Evolutionary conservation across 2,797 vertebrate genomes (phyloP), one percentile per base, ranked within the genome.

Genomic region (Glyptemys insculpta): DNA sequence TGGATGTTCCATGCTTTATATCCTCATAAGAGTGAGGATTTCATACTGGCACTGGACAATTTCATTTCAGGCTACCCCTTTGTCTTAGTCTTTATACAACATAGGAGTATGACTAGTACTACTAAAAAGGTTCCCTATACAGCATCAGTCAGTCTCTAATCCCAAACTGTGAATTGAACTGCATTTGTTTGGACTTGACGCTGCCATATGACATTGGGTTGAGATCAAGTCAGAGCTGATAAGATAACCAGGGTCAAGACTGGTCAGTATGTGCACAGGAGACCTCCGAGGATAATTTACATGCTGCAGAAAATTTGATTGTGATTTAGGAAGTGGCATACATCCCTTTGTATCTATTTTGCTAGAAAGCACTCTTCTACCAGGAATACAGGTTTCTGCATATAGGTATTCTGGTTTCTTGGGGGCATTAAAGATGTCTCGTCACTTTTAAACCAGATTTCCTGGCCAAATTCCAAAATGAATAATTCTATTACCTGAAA

Each of bases 61-160:
- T 94, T 53, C 57, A 94, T 85, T 95, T 81, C 84, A 90, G 87
- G 93, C 57, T 83, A 34, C 54, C 65, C 85, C 53, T 72, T 10
- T 29, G 9, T 6, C 12, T 19, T 3, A 68, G 19, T 3, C 10
- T 54, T 79, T 29, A 79, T 1, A 57, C 4, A 29, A 2, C 1
- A 37, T 0, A 4, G 23, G 19, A 11, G n/a, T 12, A 79, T 3
- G 14, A 11, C 6, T 25, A 86, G 25, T 9, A 44, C 2, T 11
- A 5, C 3, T 2, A n/a, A 0, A 81, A 90, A 83, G 65, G 1
- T 62, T 74, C 74, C 12, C 41, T 8, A 6, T 53, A 1, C 12
- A 41, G 29, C 34, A 62, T 83, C 56, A 76, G 23, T 76, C 44
- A 47, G 29, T 15, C 79, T 52, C 44, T 76, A 34, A 90, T 41